Conservation (phyloP, 2,888 invertebrate species). For the Scaptomyza polygonia region DNA sequence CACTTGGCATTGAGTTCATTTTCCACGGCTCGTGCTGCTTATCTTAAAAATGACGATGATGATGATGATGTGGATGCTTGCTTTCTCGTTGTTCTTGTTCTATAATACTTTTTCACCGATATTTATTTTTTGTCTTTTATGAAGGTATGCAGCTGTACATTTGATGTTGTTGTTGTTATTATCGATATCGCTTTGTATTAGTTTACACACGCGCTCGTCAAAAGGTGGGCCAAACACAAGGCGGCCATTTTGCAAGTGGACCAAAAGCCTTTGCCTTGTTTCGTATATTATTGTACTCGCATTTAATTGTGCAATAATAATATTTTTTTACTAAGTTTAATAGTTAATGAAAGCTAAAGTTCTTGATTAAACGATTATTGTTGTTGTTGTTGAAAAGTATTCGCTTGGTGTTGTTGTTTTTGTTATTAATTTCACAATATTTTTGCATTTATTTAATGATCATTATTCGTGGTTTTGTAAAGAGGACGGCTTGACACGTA, state of each 20-base stretch:
- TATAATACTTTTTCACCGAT: slow-evolving; percentile 56
- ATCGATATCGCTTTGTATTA: slow-evolving; percentile 42
- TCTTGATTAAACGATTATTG: slow-evolving; percentile 28
- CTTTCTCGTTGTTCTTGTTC: slow-evolving; percentile 19
- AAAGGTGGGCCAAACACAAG: slow-evolving; percentile 65
- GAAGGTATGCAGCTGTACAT: slow-evolving; percentile 15
- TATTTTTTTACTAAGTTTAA: slow-evolving; percentile 16
- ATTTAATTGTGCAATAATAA: slow-evolving; percentile 22
- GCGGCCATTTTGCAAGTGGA: slow-evolving; percentile 46
- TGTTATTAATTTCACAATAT: slow-evolving; percentile 11
- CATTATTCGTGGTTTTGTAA: slow-evolving; percentile 57
- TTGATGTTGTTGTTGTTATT: slow-evolving; percentile 12
- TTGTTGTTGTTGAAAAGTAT: slow-evolving; percentile 45
- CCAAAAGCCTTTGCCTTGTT: slow-evolving; percentile 40
- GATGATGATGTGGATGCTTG: slow-evolving; percentile 1
- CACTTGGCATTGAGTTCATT: slow-evolving; percentile 75
- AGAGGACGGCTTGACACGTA: slow-evolving; percentile 79
- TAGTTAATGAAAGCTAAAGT: slow-evolving; percentile 26
- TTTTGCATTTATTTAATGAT: slow-evolving; percentile 36
- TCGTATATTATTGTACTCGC: slow-evolving; percentile 41
- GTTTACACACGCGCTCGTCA: slow-evolving; percentile 66
- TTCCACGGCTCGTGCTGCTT: slow-evolving; percentile 49
- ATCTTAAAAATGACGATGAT: slow-evolving; percentile 13
- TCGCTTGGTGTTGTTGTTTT: slow-evolving; percentile 27
- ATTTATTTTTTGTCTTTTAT: slow-evolving; percentile 16